A percentile compares a stretch with the other conserved stretches of the same genome.
These are phyloP conservation scores for Phocides pigmalion DNA, from an alignment of 1,140 invertebrate species.

Conservation along the genomic window DNA sequence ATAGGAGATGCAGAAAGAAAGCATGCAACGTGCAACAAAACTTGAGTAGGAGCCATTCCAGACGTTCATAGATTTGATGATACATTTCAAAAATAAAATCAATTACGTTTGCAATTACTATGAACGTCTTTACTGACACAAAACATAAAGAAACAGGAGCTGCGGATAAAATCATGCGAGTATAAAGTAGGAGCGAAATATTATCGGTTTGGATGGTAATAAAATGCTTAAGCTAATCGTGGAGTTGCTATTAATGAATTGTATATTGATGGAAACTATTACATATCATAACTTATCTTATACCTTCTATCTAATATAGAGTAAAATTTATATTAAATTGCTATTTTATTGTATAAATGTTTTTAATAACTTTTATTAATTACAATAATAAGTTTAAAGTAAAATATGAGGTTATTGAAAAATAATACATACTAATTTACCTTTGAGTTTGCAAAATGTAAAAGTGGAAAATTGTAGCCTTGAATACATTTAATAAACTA, in stretches of 20 bases:
- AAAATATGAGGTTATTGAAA: too few species aligned
- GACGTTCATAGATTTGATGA: slow-evolving; percentile 48
- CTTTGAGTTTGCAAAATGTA: too few species aligned
- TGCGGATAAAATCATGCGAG: slow-evolving; percentile 70
- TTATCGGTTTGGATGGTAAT: slow-evolving; percentile 31
- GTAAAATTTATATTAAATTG: too few species aligned
- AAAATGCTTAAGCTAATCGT: slow-evolving; percentile 16
- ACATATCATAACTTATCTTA: slow-evolving; percentile 8
- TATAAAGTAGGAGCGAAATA: slow-evolving; percentile 79
- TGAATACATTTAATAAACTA: slow-evolving; percentile 13
- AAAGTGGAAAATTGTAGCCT: slow-evolving; percentile 8
- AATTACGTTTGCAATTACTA: slow-evolving; percentile 13
- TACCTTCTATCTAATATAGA: background rate
- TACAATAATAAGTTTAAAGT: too few species aligned
- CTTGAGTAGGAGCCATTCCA: slow-evolving; percentile 52
- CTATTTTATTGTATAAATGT: too few species aligned
- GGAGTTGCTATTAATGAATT: slow-evolving; percentile 5
- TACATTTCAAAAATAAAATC: background rate
- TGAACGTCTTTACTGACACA: slow-evolving; percentile 56
- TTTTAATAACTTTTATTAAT: too few species aligned
- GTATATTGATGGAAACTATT: slow-evolving; percentile 12
- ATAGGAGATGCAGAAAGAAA: slow-evolving; percentile 75
- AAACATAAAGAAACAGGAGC: slow-evolving; percentile 58
- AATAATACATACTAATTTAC: too few species aligned
- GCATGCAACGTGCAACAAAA: slow-evolving; percentile 73